Evolutionary conservation across 2,888 invertebrate genomes (phyloP).

Genomic region (Drosophila aldrichi): DNA sequence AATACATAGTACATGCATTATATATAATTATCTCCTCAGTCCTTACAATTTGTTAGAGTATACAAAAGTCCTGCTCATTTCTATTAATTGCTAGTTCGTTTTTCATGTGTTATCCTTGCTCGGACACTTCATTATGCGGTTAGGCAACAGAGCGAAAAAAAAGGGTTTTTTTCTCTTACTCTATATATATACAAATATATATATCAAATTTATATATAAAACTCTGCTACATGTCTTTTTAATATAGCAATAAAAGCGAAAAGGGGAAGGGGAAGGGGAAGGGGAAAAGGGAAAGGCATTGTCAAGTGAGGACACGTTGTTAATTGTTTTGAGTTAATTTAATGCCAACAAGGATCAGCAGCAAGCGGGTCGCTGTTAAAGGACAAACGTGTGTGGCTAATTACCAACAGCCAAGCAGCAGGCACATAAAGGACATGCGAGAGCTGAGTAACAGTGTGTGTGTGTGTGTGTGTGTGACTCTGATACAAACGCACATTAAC

Average conservation of each 20-base stretch:
- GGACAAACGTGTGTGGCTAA: conserved; percentile 76
- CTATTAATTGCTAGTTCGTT: background rate
- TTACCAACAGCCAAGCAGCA: conserved; percentile 61
- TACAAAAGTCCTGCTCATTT: background rate
- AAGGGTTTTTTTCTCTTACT: conserved; percentile 3
- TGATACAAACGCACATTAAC: conserved; percentile 53
- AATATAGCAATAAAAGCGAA: conserved; percentile 36
- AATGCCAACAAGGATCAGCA: conserved; percentile 69
- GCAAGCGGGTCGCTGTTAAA: conserved; percentile 47
- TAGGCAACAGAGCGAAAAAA: conserved; percentile 48
- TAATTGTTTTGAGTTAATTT: conserved; percentile 82
- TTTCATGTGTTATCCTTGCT: conserved; percentile 64
- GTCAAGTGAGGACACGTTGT: conserved; percentile 19
- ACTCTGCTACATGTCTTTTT: conserved; percentile 25
- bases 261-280: conserved; percentile 11
- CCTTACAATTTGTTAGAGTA: conserved; percentile 14
- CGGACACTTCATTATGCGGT: conserved; percentile 69
- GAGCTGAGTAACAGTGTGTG: background rate
- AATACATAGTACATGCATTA: background rate
- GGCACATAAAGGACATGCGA: conserved; percentile 22
- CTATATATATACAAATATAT: background rate
- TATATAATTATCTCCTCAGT: too few species aligned
- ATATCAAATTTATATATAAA: conserved; percentile 29
- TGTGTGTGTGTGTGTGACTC: background rate
- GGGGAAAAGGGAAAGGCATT: conserved; percentile 10